phyloP scores from a whole-genome alignment of 2,113 vertebrate species.

The Paedocypris sp. region DNA sequence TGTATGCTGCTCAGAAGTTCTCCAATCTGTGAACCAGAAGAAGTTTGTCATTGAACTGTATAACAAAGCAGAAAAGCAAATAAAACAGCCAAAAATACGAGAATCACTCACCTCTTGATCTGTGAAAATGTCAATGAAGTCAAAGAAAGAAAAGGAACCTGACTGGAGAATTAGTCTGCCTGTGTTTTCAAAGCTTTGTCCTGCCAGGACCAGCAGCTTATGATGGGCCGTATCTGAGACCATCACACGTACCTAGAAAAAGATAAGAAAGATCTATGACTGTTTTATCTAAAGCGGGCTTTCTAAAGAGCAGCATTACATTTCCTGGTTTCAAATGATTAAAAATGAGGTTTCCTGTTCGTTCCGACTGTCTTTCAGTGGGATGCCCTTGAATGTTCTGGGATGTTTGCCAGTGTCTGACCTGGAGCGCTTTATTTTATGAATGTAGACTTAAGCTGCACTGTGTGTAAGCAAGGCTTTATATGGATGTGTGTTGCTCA shows the following conservation, averaged over 20 bases:
- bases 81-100: constrained; percentile 1
- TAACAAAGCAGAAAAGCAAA: not conserved
- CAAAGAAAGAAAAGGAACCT: constrained; percentile 90
- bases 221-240: constrained; percentile 87
- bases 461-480: constrained; percentile 2
- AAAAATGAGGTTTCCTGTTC: constrained; percentile 16
- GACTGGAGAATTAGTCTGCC: constrained; percentile 94
- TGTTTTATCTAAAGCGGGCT: no score
- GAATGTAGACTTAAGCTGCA: constrained; percentile 43
- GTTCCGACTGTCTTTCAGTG: no score
- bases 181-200: constrained; percentile 87
- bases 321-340: no score
- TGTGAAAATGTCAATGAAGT: constrained; percentile 95
- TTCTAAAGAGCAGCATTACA: no score
- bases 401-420: constrained; percentile 40
- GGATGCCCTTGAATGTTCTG: constrained; percentile 37
- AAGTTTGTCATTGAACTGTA: not conserved
- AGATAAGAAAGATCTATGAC: not conserved
- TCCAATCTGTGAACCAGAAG: constrained; percentile 68
- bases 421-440: constrained; percentile 40
- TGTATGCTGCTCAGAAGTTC: constrained; percentile 89
- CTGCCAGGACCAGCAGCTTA: constrained; percentile 86
- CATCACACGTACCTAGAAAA: constrained; percentile 79
- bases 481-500: not conserved
- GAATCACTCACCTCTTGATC: constrained; percentile 80